Evolutionary conservation across 1,140 invertebrate genomes (phyloP), one percentile per base, ranked within the genome.

Genomic region (Lasioglossum baleicum): DNA sequence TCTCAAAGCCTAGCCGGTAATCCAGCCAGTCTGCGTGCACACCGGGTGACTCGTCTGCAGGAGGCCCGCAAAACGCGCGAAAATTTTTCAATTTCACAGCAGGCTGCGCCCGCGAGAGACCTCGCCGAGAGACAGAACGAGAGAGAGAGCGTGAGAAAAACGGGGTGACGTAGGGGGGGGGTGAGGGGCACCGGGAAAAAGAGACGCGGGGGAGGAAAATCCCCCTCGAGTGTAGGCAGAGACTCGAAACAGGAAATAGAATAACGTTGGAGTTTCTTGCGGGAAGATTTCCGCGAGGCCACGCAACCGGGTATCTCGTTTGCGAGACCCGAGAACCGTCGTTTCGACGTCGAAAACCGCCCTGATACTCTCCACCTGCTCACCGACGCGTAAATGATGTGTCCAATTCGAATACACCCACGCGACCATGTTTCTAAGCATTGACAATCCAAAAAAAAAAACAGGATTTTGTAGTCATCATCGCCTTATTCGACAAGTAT

Each of bases 1-100:
- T 91, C 88, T 92, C 88, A 91, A 91, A 92, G 90, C 89, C 89
- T 91, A 91, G 90, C 90, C 90, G 87, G 91, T 89, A 90, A 89
- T 83, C 87, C 82, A 83, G 82, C 81, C 83, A 88, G 83, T 86
- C 87, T 81, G 83, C 79, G 75, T 75, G 81, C 85, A 75, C 83
- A 81, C 63, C 73, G 82, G 78, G 68, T 84, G 83, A 88, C 88
- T 83, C 82, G 87, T 84, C 88, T 88, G 83, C 88, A 88, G 90
- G 88, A 91, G 90, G 88, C 87, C 89, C 83, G 88, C 87, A 90
- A 88, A 89, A 89, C 88, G 85, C 84, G 88, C 84, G 81, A 90
- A 86, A 86, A 83, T 85, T 86, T 83, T 85, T 86, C 84, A 83
- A 86, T 86, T 86, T 86, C 84, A 86, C 84, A 86, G 83, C 83